Evolutionary conservation across 2,797 vertebrate genomes (phyloP), one percentile per base, ranked within the genome.

Genomic region (Prionace glauca): DNA sequence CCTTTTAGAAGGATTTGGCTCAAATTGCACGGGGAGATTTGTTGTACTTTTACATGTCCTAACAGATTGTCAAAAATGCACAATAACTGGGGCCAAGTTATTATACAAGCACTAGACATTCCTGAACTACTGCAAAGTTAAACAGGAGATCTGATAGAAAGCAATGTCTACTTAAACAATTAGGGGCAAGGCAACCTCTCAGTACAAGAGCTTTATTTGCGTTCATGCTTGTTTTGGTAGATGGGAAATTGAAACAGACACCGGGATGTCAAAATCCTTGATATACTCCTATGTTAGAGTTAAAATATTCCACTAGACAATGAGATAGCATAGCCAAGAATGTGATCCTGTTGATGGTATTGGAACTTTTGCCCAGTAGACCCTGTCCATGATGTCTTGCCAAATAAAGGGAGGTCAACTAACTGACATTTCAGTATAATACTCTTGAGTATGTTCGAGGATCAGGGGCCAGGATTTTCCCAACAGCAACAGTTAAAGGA

Each of bases 51-150:
- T 74, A 69, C 93, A 77, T 56, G 93, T 72, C 71, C 71, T 56
- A 60, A 95, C 71, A 95, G 90, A 92, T 41, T 69, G n/a, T 67
- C 45, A 95, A 95, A 95, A 71, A 50, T n/a, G 93, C 32, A 69
- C 24, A 50, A 26, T 50, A 77, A 74, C 45, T 74, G 26, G 45
- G 56, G 71, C 93, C 26, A 95, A 74, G 93, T 95, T 72, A 95
- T 56, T 29, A 32, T 56, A 77, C 45, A 74, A 91, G 71, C 8
- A 74, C 16, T 7, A 45, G 41, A 74, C 45, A 29, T 94, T 74
- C 93, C 41, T 74, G 50, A 72, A 94, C 69, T 14, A 74, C 71
- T 32, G 45, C 41, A 74, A 74, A 60, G 56, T 72, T 77, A 56
- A 72, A 29, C 50, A 56, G 71, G 69, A 50, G 22, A 26, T 56